A percentile compares a stretch with the other conserved stretches of the same genome.
phyloP scores from a whole-genome alignment of 2,888 invertebrate species.

The Zaprionus bogoriensis region DNA sequence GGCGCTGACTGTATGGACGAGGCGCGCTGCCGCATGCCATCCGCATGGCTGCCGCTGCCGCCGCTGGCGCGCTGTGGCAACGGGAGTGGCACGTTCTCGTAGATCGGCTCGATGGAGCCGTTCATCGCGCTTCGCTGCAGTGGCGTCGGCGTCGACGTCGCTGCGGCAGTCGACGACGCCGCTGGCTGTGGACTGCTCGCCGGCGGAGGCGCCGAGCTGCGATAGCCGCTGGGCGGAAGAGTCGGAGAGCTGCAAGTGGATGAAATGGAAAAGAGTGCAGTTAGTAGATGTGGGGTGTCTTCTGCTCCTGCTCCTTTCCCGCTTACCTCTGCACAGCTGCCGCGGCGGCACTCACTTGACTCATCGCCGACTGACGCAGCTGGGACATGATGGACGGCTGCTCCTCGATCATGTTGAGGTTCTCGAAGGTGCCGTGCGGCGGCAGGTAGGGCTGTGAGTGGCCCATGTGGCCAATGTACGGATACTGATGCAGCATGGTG shows the following conservation, averaged over 20 bases:
- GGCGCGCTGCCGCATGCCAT: conserved; percentile 83
- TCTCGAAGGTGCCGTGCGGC: conserved; percentile 89
- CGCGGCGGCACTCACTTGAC: conserved; percentile 64
- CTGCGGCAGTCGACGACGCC: conserved; percentile 6
- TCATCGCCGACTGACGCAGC: conserved; percentile 77
- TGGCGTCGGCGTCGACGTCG: conserved; percentile 62
- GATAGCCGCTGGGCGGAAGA: conserved; percentile 83
- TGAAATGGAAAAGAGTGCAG: not conserved
- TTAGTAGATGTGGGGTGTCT: too few relatives aligned
- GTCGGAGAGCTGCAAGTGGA: conserved; percentile 61
- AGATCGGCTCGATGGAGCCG: conserved; percentile 89
- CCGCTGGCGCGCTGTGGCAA: conserved; percentile 65
- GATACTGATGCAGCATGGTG: conserved; percentile 77
- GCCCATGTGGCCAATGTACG: conserved; percentile 80
- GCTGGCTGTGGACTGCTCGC: conserved; percentile 83
- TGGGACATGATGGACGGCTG: conserved; percentile 82
- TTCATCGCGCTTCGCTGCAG: conserved; percentile 83
- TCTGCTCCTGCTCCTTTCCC: too few relatives aligned
- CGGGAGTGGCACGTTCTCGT: conserved; percentile 90
- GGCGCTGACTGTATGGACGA: conserved; percentile 89
- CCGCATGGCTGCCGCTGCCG: conserved; percentile 51
- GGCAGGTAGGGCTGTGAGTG: conserved; percentile 83
- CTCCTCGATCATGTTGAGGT: conserved; percentile 85
- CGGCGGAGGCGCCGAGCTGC: conserved; percentile 82
- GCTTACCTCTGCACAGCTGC: conserved; percentile 65